Evolutionary conservation across 2,113 vertebrate genomes (phyloP), one percentile per base, ranked within the genome.

Genomic region (Falcunculus frontatus): DNA sequence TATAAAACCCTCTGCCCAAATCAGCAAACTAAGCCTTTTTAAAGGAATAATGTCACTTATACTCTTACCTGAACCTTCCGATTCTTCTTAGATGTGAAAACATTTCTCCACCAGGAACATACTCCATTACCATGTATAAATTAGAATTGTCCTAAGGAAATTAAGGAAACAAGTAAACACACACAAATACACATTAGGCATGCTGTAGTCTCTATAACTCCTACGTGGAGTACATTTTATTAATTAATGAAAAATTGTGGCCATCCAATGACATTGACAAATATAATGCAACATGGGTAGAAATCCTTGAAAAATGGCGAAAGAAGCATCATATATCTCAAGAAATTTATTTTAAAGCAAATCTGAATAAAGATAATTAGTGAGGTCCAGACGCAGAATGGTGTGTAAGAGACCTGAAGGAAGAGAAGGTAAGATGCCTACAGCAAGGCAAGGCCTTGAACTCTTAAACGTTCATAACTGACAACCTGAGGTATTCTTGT

Each of bases 71-170:
- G 98, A 99, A 99, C 97, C 99, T 99, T 98, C 99, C 99, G 37
- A 99, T 99, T 98, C 99, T 99, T 98, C 99, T 99, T 97, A 99
- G 99, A 97, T 99, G 99, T 95, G 99, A 99, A 97, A 99, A 99
- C 99, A 99, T 99, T 98, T 99, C 99, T 94, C 99, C 99, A 63
- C 99, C 99, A 62, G 99, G 99, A 81, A 99, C 99, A 96, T 99
- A 99, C 96, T 99, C 99, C 99, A 99, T 99, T 97, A 99, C 98
- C 99, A 99, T 99, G 97, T 99, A 99, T 97, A 99, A 99, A 98
- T 99, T 99, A 97, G 99, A 99, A 98, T 99, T 99, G 98, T 99
- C 99, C 99, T 99, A 97, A 90, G 82, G 67, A 88, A 94, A 67
- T 99, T 99, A 96, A 89, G 84, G 63, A 86, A 70, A 64, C 30